Percentiles rank a stretch among this genome's conserved stretches.
These are phyloP conservation scores for Tadarida brasiliensis DNA, from an alignment of 2,797 vertebrate genomes.

Conservation along the genomic window DNA sequence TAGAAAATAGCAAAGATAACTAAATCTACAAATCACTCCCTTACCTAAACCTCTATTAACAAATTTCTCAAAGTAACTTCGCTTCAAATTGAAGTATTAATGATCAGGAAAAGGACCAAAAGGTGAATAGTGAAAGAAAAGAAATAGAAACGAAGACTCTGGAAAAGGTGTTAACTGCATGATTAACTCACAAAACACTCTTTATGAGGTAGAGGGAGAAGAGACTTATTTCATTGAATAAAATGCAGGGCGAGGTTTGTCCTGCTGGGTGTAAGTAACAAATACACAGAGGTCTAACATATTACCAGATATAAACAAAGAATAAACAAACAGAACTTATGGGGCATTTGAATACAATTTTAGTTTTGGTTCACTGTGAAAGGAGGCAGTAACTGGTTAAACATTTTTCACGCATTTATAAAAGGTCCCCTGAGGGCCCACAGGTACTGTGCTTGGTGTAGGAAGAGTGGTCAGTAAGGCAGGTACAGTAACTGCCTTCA, in stretches of 20 bases:
- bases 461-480: background rate
- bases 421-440: background rate
- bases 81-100: background rate
- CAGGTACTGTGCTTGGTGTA: background rate
- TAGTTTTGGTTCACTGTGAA: background rate
- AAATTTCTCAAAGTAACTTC: background rate
- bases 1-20: background rate
- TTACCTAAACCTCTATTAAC: background rate
- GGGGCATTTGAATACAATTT: background rate
- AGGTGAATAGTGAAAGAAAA: background rate
- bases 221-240: background rate
- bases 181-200: background rate
- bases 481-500: background rate
- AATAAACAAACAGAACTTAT: background rate
- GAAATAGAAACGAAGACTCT: constrained; percentile 28
- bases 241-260: background rate
- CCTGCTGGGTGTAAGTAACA: background rate
- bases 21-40: constrained; percentile 10
- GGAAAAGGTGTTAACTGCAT: background rate
- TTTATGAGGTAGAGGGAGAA: background rate
- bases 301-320: background rate
- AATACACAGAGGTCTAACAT: background rate
- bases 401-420: background rate
- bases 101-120: background rate
- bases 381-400: background rate